phyloP scores from a whole-genome alignment of 2,888 invertebrate genomes.

The Acanthosepion esculentum region DNA sequence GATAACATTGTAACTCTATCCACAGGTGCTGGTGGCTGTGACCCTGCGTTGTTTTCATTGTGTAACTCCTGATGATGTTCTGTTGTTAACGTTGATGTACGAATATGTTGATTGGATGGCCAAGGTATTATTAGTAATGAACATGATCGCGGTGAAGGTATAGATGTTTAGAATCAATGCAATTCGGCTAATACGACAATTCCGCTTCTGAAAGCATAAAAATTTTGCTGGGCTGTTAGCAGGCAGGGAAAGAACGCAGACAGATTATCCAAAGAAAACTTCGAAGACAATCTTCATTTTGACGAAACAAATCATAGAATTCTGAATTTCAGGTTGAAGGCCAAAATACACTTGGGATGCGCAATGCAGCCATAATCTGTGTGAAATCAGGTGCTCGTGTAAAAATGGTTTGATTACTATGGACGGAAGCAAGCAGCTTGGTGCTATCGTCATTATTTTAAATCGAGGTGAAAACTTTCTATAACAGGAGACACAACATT shows the following conservation, averaged over 20 bases:
- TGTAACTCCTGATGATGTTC: not conserved
- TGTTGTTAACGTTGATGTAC: not conserved
- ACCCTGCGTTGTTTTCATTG: not conserved
- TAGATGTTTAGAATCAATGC: not conserved
- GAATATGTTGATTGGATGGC: not conserved
- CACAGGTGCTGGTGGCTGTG: not conserved
- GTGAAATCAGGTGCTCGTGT: too few species aligned
- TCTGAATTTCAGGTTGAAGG: too few species aligned
- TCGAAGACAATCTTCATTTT: too few species aligned
- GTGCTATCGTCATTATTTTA: too few species aligned
- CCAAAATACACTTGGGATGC: too few species aligned
- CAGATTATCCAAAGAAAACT: too few species aligned
- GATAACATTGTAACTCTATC: not conserved
- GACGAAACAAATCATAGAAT: too few species aligned
- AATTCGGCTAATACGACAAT: not conserved
- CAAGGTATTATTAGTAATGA: not conserved
- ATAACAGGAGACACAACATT: too few species aligned
- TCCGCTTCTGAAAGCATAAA: not conserved
- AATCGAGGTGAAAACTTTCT: too few species aligned
- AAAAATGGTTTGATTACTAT: too few species aligned
- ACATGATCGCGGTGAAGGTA: not conserved
- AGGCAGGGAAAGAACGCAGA: not conserved
- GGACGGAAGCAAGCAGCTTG: too few species aligned
- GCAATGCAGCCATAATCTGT: too few species aligned
- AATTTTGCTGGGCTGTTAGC: not conserved